phyloP scores from a whole-genome alignment of 2,888 invertebrate genomes.

The Crocallis elinguaria region DNA sequence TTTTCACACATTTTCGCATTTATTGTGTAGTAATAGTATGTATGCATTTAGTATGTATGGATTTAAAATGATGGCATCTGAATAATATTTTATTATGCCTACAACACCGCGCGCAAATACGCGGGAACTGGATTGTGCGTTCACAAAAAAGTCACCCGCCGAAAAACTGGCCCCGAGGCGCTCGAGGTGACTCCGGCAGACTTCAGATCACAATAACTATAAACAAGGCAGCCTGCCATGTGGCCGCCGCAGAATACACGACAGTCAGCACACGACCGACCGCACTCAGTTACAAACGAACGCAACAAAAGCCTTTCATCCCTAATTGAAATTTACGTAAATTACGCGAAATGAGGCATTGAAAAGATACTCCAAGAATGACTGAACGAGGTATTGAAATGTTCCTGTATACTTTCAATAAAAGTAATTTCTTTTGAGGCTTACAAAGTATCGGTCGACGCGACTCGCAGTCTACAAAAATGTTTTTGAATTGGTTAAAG shows the following conservation, averaged over 20 bases:
- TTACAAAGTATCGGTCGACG: not conserved
- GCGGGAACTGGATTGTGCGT: conserved; percentile 41
- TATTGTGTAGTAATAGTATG: too few species aligned
- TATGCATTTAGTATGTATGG: too few species aligned
- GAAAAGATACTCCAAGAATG: conserved; percentile 20
- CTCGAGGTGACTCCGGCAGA: conserved; percentile 11
- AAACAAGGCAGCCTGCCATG: conserved; percentile 28
- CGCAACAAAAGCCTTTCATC: conserved; percentile 25
- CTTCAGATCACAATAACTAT: conserved; percentile 18
- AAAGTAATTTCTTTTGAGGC: conserved; percentile 16
- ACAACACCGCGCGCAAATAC: conserved; percentile 39
- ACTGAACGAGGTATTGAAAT: conserved; percentile 36
- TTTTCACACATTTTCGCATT: too few species aligned
- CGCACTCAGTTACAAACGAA: conserved; percentile 12
- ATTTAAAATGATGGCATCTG: too few species aligned
- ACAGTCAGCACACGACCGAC: conserved; percentile 1
- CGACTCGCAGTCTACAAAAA: conserved; percentile 10
- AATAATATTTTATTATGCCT: too few species aligned
- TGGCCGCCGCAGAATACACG: conserved; percentile 20
- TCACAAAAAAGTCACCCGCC: conserved; percentile 50
- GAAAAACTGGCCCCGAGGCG: conserved; percentile 26
- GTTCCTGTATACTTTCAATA: conserved; percentile 15
- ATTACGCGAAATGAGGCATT: conserved; percentile 32
- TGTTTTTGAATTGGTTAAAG: not conserved
- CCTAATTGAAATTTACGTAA: conserved; percentile 38